A percentile compares a stretch with the other conserved stretches of the same genome.
Conservation (phyloP, 1,140 invertebrate genomes). For the Brachionus paranguensis region DNA sequence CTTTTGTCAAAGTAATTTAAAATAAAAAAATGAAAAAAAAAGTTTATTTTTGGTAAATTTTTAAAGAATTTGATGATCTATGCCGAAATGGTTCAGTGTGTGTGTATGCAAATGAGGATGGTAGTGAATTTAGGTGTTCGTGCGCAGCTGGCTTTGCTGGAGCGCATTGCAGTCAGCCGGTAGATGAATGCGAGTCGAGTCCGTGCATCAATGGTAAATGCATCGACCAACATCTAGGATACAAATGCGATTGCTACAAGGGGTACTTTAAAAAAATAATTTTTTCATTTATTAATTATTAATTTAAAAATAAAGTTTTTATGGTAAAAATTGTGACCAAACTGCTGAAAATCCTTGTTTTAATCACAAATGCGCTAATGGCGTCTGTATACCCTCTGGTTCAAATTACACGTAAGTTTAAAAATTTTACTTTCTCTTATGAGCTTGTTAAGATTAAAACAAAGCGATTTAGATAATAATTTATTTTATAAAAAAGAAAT, state of each 20-base stretch:
- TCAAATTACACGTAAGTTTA: conserved; percentile 21
- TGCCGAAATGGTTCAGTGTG: conserved; percentile 29
- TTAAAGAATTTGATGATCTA: conserved; percentile 57
- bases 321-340: conserved; percentile 14
- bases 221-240: conserved; percentile 61
- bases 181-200: conserved; percentile 52
- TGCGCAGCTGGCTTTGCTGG: conserved; percentile 40
- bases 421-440: neutral
- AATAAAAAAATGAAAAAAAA: neutral
- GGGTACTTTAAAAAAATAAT: neutral
- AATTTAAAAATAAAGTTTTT: neutral
- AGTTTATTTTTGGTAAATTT: neutral
- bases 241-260: conserved; percentile 13
- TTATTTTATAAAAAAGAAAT: no score
- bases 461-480: no score
- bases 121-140: conserved; percentile 39
- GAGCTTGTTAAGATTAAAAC: no score
- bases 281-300: neutral
- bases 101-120: neutral
- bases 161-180: neutral
- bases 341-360: conserved; percentile 23
- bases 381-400: neutral
- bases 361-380: conserved; percentile 4
- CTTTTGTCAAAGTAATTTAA: neutral
- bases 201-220: conserved; percentile 76